phyloP scores from a whole-genome alignment of 2,113 vertebrate species.

The Noctilio leporinus region DNA sequence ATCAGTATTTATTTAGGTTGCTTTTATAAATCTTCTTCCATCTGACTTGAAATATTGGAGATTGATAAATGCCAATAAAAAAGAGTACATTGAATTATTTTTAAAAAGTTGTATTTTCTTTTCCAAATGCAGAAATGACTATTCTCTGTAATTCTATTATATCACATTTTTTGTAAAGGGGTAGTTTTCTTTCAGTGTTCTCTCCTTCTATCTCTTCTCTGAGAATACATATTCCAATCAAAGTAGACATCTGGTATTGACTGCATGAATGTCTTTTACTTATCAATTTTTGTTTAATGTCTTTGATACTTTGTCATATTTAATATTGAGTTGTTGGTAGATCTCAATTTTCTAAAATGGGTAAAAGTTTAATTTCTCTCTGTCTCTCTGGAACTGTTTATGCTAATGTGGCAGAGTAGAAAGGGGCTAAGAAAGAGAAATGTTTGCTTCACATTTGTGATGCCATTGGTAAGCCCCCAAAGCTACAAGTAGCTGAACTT shows the following conservation, averaged over 20 bases:
- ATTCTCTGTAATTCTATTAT: not conserved
- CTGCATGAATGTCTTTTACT: not conserved
- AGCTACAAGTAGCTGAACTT: not conserved
- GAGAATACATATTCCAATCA: not conserved
- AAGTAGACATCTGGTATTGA: not conserved
- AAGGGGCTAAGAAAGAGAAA: not conserved
- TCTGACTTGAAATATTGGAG: constrained; percentile 43
- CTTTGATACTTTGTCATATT: not conserved
- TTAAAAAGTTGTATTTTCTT: no score
- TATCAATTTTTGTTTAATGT: not conserved
- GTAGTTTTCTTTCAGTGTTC: not conserved
- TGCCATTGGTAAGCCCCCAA: fast-evolving
- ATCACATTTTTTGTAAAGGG: not conserved
- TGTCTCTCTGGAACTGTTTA: not conserved
- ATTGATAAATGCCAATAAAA: constrained; percentile 32
- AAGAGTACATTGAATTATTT: not conserved
- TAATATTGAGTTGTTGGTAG: not conserved
- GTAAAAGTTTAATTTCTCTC: not conserved
- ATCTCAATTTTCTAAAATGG: not conserved
- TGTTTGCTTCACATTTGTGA: not conserved
- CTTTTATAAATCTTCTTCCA: constrained; percentile 48
- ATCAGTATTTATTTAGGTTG: constrained; percentile 64
- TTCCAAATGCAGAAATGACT: not conserved
- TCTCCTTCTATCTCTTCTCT: not conserved
- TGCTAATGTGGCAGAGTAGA: not conserved